Conservation (phyloP, 2,113 vertebrate genomes). For the Xiphophorus couchianus region DNA sequence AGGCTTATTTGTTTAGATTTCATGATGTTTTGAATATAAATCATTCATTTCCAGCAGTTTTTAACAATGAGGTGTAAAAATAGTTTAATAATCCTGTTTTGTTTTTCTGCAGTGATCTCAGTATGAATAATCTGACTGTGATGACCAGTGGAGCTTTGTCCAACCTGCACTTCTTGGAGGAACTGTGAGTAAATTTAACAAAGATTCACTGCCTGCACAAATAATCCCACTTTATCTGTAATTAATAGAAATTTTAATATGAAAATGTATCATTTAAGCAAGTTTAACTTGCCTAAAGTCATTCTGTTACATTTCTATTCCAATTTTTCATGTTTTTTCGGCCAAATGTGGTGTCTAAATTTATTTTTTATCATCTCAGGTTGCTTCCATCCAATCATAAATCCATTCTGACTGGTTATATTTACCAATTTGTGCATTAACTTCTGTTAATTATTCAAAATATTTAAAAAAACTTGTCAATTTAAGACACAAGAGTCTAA, state of each 20-base stretch:
- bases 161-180: constrained; percentile 91
- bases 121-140: constrained; percentile 94
- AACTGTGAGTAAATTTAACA: constrained; percentile 86
- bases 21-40: neutral
- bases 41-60: neutral
- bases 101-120: constrained; percentile 87
- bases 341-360: too few relatives aligned
- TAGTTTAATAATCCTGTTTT: constrained; percentile 4
- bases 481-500: too few relatives aligned
- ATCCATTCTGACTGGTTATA: too few relatives aligned
- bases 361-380: too few relatives aligned
- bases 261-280: neutral
- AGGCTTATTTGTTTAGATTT: neutral
- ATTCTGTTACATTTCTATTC: too few relatives aligned
- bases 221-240: neutral
- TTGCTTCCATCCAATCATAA: too few relatives aligned
- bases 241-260: neutral
- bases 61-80: neutral
- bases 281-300: neutral
- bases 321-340: too few relatives aligned
- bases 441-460: too few relatives aligned
- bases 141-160: constrained; percentile 81
- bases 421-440: too few relatives aligned
- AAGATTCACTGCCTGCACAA: neutral
- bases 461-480: too few relatives aligned